Evolutionary conservation across 2,797 vertebrate species (phyloP).

Genomic region (Odontamblyopus lacepedii): DNA sequence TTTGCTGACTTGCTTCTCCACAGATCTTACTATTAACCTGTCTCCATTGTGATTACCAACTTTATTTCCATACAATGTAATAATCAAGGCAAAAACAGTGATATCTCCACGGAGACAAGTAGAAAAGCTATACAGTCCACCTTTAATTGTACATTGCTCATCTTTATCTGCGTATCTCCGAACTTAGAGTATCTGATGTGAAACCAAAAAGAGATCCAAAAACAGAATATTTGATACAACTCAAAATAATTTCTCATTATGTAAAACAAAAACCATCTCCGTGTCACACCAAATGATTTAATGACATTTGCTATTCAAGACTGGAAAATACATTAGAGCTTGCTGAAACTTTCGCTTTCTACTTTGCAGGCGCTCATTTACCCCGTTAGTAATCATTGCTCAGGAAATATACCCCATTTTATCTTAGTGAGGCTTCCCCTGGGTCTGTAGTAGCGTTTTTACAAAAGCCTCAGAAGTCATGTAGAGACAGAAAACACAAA

Average conservation of each 20-base stretch:
- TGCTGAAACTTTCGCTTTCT: constrained; percentile 45
- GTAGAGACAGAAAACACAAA: constrained; percentile 64
- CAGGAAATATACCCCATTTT: constrained; percentile 63
- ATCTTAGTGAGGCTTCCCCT: constrained; percentile 57
- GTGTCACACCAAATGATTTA: constrained; percentile 59
- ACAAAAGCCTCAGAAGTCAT: constrained; percentile 47
- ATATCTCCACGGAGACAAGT: too few species aligned
- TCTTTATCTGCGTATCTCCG: too few species aligned
- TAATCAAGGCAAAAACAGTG: too few species aligned
- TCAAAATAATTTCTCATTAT: constrained; percentile 25
- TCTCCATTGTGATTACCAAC: too few species aligned
- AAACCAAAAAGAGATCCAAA: background rate
- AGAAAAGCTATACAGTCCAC: too few species aligned
- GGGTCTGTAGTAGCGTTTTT: constrained; percentile 47
- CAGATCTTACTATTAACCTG: too few species aligned
- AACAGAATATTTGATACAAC: constrained; percentile 16
- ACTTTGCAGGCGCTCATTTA: constrained; percentile 56
- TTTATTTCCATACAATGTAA: too few species aligned
- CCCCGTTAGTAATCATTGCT: constrained; percentile 69
- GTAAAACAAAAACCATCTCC: constrained; percentile 42
- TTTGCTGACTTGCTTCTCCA: too few species aligned
- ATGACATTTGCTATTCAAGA: constrained; percentile 52
- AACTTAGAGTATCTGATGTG: constrained; percentile 1
- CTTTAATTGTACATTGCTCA: too few species aligned
- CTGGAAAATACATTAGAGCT: constrained; percentile 54